Base-by-base conservation (phyloP, 2,113 vertebrate species). In the Malurus melanocephalus region DNA sequence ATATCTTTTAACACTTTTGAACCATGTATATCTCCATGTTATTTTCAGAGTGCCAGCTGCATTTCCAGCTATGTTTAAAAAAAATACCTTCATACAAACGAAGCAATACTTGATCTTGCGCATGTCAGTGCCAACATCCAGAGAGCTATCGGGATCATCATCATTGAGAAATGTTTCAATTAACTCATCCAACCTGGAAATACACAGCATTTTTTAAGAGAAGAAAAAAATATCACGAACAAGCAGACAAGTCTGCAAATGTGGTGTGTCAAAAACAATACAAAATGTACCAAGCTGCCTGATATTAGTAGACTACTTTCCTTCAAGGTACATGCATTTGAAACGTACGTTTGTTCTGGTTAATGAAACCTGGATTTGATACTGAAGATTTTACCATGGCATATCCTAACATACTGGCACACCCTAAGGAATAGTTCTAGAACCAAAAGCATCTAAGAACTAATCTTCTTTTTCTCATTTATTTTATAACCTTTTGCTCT, bases 101-200 rank as follows among this genome's bases (percentile, higher is more conserved):
- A 99, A 99, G 95, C 98, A 98, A 94, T 97, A 91, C 51, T 98
- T 98, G 84, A 99, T 98, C 96, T 98, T 99, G 89, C 98, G 98
- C 98, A 99, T 98, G 92, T 99, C 99, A 43, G 98, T 91, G 52
- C 98, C 99, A 89, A 99, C 89, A 38, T 98, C 98, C 53, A 99
- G 95, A 52, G 89, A 96, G 42, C 93, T 96, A 15, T 98, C 97
- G 65, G 98, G 97, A 93, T 99, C 98, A 32, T 94, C 87, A 81
- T 99, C 98, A 84, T 98, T 92, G 11, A 99, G 82, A 96, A 98
- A 99, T 16, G 62, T 73, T 83, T 96, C 95, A 60, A 98, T 87
- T 65, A 97, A 94, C 71, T 98, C 97, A 74, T 98, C 96, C 93
- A 99, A 93, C 88, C 99, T 99, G 95, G 84, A 97, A 94, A 96